Percentiles rank a stretch among this genome's conserved stretches.
Conservation (phyloP, 1,140 invertebrate species). For the Sycobia sp. region DNA sequence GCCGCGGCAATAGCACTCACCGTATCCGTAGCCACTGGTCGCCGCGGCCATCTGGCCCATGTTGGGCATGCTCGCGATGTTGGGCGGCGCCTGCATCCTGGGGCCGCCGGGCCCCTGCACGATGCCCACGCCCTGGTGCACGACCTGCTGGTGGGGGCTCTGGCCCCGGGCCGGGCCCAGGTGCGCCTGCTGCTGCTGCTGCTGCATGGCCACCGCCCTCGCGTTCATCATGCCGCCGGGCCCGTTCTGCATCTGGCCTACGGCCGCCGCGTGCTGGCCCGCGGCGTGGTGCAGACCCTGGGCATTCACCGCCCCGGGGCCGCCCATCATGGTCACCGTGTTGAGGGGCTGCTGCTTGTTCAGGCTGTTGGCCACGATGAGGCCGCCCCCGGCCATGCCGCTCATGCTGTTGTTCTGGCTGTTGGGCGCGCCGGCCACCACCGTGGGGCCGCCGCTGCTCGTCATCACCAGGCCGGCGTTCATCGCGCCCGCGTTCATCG, state of each 20-base stretch:
- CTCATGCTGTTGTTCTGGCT: constrained; percentile 65
- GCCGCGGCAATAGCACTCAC: constrained; percentile 46
- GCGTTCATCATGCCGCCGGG: constrained; percentile 66
- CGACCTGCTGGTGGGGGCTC: constrained; percentile 57
- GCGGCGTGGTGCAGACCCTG: constrained; percentile 57
- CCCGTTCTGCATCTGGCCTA: constrained; percentile 71
- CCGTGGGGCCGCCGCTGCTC: constrained; percentile 54
- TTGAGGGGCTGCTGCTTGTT: constrained; percentile 73
- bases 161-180: constrained; percentile 57
- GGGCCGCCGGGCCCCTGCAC: constrained; percentile 61
- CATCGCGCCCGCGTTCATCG: constrained; percentile 68
- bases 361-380: constrained; percentile 67
- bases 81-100: constrained; percentile 63
- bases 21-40: constrained; percentile 63
- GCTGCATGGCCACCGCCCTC: constrained; percentile 65
- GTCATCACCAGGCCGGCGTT: constrained; percentile 66
- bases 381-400: constrained; percentile 67
- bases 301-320: constrained; percentile 47
- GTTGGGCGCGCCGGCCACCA: constrained; percentile 56
- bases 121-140: constrained; percentile 55
- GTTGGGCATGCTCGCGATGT: constrained; percentile 55
- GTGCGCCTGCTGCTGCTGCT: constrained; percentile 60
- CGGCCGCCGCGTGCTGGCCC: constrained; percentile 54
- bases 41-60: constrained; percentile 59
- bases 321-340: constrained; percentile 58